A percentile compares a stretch with the other conserved stretches of the same genome.
These are phyloP conservation scores for Creontiades dilutus DNA, from an alignment of 2,888 invertebrate species.

Conservation along the genomic window DNA sequence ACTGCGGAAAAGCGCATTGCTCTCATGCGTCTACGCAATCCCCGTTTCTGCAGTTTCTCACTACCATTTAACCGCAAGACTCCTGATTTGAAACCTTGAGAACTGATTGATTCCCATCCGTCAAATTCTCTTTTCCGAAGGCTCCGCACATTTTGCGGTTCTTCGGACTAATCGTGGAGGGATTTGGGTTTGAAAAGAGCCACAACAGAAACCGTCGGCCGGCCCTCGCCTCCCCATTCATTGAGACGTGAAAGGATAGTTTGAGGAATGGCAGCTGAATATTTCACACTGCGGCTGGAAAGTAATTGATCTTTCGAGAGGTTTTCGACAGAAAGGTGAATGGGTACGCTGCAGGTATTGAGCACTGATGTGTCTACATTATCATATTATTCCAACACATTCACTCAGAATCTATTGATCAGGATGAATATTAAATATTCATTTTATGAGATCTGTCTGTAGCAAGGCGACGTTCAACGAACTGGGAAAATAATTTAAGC, in stretches of 20 bases:
- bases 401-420: no score
- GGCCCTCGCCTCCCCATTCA: not conserved
- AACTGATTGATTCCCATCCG: not conserved
- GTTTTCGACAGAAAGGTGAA: no score
- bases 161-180: not conserved
- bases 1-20: no score
- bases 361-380: no score
- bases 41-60: not conserved
- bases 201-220: not conserved
- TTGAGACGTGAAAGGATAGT: not conserved
- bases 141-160: not conserved
- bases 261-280: not conserved
- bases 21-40: no score
- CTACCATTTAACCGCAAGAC: not conserved
- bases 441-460: no score
- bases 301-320: conserved; percentile 2
- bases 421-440: no score
- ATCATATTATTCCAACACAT: no score
- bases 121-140: not conserved
- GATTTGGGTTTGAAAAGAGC: not conserved
- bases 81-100: not conserved
- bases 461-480: no score
- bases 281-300: conserved; percentile 17
- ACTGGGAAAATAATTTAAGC: no score
- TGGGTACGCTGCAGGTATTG: no score